Evolutionary conservation across 2,888 invertebrate species (phyloP).

Genomic region (Charanyca ferruginea): DNA sequence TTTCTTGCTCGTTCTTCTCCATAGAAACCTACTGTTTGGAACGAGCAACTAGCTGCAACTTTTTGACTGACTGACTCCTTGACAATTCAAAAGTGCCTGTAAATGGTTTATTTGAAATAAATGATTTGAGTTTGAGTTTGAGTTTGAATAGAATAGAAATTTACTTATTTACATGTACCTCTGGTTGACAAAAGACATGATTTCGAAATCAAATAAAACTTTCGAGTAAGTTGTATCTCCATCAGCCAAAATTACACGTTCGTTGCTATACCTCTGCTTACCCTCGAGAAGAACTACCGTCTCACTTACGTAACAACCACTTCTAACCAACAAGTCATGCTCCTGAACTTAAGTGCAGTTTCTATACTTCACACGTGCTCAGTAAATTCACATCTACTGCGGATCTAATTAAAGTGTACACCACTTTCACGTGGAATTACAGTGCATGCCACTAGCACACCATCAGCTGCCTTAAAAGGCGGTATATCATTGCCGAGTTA

Average conservation of each 20-base stretch:
- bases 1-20: no score
- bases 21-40: no score
- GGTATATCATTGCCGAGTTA: conserved; percentile 70
- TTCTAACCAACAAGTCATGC: conserved; percentile 49
- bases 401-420: conserved; percentile 72
- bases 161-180: no score
- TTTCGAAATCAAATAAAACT: no score
- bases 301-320: conserved; percentile 32
- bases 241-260: not conserved
- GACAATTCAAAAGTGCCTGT: no score
- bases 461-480: conserved; percentile 64
- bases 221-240: not conserved
- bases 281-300: not conserved
- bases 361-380: conserved; percentile 71
- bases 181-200: no score
- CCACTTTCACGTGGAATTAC: conserved; percentile 68
- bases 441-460: conserved; percentile 57
- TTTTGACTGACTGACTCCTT: no score
- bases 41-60: no score
- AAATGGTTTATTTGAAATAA: no score
- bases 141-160: no score
- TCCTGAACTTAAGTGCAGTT: conserved; percentile 59
- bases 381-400: conserved; percentile 64
- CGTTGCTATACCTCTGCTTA: not conserved
- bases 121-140: no score